These are phyloP conservation scores for Spodoptera picta DNA, from an alignment of 2,888 invertebrate genomes.

Conservation along the genomic window DNA sequence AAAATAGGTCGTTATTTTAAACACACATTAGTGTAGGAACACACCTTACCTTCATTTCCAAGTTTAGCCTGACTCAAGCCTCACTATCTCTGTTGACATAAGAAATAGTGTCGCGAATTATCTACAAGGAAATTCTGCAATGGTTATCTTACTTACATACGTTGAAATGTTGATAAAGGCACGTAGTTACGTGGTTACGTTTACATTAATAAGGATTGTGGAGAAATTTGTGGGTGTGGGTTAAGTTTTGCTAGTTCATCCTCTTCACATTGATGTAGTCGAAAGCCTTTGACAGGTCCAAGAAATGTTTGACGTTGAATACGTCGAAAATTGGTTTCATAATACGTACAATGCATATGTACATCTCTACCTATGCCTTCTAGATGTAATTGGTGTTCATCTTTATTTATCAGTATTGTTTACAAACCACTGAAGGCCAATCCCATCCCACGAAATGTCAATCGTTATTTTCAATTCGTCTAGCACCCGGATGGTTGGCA, in stretches of 20 bases:
- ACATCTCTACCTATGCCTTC: too few species aligned
- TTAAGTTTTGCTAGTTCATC: too few species aligned
- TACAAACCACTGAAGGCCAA: conserved; percentile 19
- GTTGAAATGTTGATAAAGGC: conserved; percentile 33
- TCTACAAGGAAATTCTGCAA: conserved; percentile 57
- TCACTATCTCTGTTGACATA: conserved; percentile 47
- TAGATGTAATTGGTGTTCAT: too few species aligned
- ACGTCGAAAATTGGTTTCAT: too few species aligned
- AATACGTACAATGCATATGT: too few species aligned
- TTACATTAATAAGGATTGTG: conserved; percentile 17
- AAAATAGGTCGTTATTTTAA: conserved; percentile 16
- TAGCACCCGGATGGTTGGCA: conserved; percentile 40
- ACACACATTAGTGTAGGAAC: conserved; percentile 8
- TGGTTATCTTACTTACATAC: conserved; percentile 24
- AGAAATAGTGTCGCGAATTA: conserved; percentile 59
- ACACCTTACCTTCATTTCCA: conserved; percentile 36
- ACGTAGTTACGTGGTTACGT: conserved; percentile 31
- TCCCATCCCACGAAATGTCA: conserved; percentile 25
- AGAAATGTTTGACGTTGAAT: neutral
- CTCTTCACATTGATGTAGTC: neutral
- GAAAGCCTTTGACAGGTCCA: conserved; percentile 22
- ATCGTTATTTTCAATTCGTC: conserved; percentile 29
- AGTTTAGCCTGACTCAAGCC: conserved; percentile 41
- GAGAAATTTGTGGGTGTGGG: conserved; percentile 3
- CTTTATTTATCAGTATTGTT: conserved; percentile 11